Percentiles rank a stretch among this genome's conserved stretches.
Evolutionary conservation across 2,797 vertebrate species (phyloP).

Genomic region (Astyanax mexicanus): DNA sequence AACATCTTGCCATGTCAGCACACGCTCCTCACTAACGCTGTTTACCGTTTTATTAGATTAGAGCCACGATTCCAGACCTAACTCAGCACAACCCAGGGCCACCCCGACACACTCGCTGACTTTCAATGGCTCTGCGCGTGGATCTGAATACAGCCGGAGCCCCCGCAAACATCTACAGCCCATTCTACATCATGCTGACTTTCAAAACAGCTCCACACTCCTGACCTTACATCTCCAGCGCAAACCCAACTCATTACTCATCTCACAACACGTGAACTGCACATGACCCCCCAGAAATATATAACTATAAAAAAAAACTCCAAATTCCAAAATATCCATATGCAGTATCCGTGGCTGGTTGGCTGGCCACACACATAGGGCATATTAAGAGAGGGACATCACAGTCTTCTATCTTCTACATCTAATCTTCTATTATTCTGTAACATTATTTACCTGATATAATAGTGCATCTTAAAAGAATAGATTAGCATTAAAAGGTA

Average conservation of each 20-base stretch:
- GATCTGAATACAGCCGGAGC: conserved; percentile 26
- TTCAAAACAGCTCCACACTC: not conserved
- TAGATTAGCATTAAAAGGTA: too few relatives aligned
- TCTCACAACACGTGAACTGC: not conserved
- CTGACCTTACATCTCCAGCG: conserved; percentile 6
- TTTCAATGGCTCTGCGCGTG: conserved; percentile 8
- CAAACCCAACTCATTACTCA: not conserved
- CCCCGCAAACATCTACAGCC: not conserved
- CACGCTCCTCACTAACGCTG: conserved; percentile 43
- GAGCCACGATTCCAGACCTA: conserved; percentile 38
- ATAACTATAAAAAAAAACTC: too few relatives aligned
- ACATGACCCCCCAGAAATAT: too few relatives aligned
- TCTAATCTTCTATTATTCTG: too few relatives aligned
- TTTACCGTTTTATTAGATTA: conserved; percentile 58
- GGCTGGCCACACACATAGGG: too few relatives aligned
- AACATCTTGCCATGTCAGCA: conserved; percentile 47
- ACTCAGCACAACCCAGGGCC: conserved; percentile 50
- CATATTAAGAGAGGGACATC: too few relatives aligned
- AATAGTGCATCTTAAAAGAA: too few relatives aligned
- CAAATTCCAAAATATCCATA: too few relatives aligned
- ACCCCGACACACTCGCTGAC: conserved; percentile 18
- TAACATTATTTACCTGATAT: too few relatives aligned
- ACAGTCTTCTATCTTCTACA: too few relatives aligned
- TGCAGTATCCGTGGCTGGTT: too few relatives aligned
- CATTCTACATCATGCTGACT: not conserved